Base-by-base conservation (phyloP, 2,797 vertebrate species). In the Pygocentrus nattereri region DNA sequence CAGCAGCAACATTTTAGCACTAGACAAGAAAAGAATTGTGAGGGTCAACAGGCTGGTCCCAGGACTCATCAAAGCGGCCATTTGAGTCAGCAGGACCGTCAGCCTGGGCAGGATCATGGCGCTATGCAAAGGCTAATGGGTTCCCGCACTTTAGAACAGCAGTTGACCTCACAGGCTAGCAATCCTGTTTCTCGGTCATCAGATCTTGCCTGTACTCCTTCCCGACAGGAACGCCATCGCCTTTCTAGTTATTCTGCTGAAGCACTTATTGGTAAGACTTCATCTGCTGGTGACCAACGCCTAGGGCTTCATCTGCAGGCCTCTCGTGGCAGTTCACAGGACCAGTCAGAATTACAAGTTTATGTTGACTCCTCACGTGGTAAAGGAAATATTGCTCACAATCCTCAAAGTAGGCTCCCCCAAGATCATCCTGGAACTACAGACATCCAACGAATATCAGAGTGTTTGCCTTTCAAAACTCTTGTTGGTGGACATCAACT, bases 241-340 rank as follows among this genome's bases (percentile, higher is more conserved):
- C 96, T 99, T 75, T 99, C 98, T 82, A 99, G 95, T 92, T 99
- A 99, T 88, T 99, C 98, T n/a, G 98, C 98, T 0, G 98, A 99
- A 83, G 97, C 98, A 0, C 97, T 99, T 56, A 99, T 99, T 30
- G 97, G 98, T 49, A 99, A 99, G 89, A 95, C 95, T 0, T 93
- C 97, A 49, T 96, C 95, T 19, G 97, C 95, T 70, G 95, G 95
- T 0, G 98, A 97, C 75, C 95, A 95, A 86, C 97, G 97, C 74
- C 95, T 99, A 93, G 96, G 95, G 27, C 90, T 97, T 68, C 95
- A 97, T 13, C 92, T 97, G 74, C 98, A 98, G 86, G 91, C 94
- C 4, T 90, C 96, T 41, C 95, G 96, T 44, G 90, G 95, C 61
- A 88, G 80, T 11, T 12, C 88, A 6, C 94, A 96, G 87, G 98